A percentile compares a stretch with the other conserved stretches of the same genome.
Conservation (phyloP, 2,888 invertebrate species). For the Hirtodrosophila trivittata region DNA sequence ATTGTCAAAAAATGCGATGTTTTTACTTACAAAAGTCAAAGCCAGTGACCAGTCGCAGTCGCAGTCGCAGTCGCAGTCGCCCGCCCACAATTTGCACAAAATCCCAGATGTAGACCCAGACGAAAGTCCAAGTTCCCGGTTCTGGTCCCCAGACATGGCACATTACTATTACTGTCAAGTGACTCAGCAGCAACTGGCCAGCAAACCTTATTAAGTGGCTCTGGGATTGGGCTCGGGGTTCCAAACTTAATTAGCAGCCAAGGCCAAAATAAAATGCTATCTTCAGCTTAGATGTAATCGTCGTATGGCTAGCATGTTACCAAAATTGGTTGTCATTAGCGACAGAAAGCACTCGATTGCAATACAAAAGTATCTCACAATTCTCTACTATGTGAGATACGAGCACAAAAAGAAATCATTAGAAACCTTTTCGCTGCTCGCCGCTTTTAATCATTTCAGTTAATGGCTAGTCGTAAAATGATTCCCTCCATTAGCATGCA, state of each 20-base stretch:
- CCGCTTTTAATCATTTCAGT: slow-evolving; percentile 1
- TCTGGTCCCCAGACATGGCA: slow-evolving; percentile 19
- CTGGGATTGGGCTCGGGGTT: slow-evolving; percentile 29
- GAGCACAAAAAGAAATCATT: not conserved
- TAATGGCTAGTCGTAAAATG: not conserved
- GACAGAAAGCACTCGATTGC: not conserved
- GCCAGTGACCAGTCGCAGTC: slow-evolving; percentile 14
- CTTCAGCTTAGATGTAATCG: slow-evolving; percentile 28
- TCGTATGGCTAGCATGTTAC: slow-evolving; percentile 13
- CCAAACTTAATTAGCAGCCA: slow-evolving; percentile 54
- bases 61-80: slow-evolving; percentile 1
- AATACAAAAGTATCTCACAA: too few relatives aligned
- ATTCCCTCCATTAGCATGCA: not conserved
- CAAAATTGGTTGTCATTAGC: slow-evolving; percentile 25
- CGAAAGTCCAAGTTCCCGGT: not conserved
- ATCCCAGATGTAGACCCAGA: not conserved
- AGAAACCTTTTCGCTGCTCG: not conserved
- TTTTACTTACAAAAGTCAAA: slow-evolving; percentile 51
- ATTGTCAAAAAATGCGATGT: slow-evolving; percentile 68
- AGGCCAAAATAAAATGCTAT: slow-evolving; percentile 16
- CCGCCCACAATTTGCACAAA: not conserved
- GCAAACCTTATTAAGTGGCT: slow-evolving; percentile 51
- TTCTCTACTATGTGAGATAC: too few relatives aligned
- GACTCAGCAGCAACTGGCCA: slow-evolving; percentile 10
- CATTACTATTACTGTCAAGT: slow-evolving; percentile 63